These are phyloP conservation scores for Bagarius yarrelli DNA, from an alignment of 2,113 vertebrate genomes.

Conservation along the genomic window DNA sequence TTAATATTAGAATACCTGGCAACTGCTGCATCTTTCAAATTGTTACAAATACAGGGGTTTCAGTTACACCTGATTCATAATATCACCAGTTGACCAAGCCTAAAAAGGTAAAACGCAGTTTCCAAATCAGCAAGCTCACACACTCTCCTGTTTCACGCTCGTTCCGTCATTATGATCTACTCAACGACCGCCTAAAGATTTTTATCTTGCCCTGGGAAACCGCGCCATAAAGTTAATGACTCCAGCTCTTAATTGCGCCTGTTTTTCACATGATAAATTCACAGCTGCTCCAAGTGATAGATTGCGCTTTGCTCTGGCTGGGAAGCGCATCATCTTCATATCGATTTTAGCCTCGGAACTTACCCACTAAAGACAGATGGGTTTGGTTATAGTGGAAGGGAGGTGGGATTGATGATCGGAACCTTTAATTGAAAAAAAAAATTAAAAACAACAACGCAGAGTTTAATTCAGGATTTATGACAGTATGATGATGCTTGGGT, in stretches of 20 bases:
- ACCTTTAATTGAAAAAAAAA: neutral
- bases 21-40: too few species aligned
- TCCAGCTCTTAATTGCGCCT: slow-evolving; percentile 26
- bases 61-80: too few species aligned
- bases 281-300: slow-evolving; percentile 2
- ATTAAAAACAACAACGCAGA: neutral
- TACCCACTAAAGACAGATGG: neutral
- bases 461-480: neutral
- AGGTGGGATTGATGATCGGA: neutral
- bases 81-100: too few species aligned
- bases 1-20: too few species aligned
- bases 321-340: slow-evolving; percentile 24
- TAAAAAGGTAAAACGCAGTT: neutral
- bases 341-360: slow-evolving; percentile 26
- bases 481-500: too few species aligned
- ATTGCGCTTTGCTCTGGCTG: neutral
- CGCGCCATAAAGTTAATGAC: slow-evolving; percentile 25
- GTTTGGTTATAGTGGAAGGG: neutral
- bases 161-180: slow-evolving; percentile 27
- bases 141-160: neutral
- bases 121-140: neutral
- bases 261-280: slow-evolving; percentile 28
- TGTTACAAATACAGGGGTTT: too few species aligned
- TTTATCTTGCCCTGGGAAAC: slow-evolving; percentile 31
- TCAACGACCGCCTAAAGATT: neutral